phyloP scores from a whole-genome alignment of 2,113 vertebrate species.

The Gymnocephalus cernua region DNA sequence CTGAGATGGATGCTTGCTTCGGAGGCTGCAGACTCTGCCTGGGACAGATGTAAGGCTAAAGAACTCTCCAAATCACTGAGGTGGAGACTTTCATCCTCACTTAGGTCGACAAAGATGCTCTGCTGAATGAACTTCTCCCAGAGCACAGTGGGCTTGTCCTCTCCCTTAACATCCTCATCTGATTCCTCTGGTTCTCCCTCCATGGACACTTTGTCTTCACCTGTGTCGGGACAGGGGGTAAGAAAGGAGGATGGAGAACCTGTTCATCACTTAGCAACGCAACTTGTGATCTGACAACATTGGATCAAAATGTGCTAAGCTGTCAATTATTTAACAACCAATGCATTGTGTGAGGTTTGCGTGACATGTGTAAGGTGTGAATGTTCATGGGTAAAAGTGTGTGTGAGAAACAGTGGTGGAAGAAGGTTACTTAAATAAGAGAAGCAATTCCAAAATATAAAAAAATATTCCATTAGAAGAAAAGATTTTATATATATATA shows the following conservation, averaged over 20 bases:
- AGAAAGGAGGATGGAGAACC: slow-evolving; percentile 20
- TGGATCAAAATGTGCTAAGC: slow-evolving; percentile 49
- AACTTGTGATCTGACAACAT: slow-evolving; percentile 60
- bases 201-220: slow-evolving; percentile 50
- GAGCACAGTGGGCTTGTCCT: slow-evolving; percentile 57
- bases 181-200: slow-evolving; percentile 63
- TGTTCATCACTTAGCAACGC: slow-evolving; percentile 75
- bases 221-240: slow-evolving; percentile 19
- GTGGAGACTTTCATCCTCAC: slow-evolving; percentile 84
- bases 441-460: not conserved
- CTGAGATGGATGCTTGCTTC: slow-evolving; percentile 77
- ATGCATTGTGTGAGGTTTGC: slow-evolving; percentile 31
- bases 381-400: not conserved
- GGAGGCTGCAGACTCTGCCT: slow-evolving; percentile 67
- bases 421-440: not conserved
- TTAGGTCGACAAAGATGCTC: slow-evolving; percentile 83
- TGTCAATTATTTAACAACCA: slow-evolving; percentile 60
- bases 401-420: not conserved
- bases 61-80: slow-evolving; percentile 81
- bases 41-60: slow-evolving; percentile 73
- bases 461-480: not conserved
- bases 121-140: slow-evolving; percentile 84
- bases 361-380: slow-evolving; percentile 12
- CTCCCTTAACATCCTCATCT: slow-evolving; percentile 60
- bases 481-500: too few species aligned